These are phyloP conservation scores for Contarinia nasturtii DNA, from an alignment of 1,140 invertebrate genomes.

Conservation along the genomic window DNA sequence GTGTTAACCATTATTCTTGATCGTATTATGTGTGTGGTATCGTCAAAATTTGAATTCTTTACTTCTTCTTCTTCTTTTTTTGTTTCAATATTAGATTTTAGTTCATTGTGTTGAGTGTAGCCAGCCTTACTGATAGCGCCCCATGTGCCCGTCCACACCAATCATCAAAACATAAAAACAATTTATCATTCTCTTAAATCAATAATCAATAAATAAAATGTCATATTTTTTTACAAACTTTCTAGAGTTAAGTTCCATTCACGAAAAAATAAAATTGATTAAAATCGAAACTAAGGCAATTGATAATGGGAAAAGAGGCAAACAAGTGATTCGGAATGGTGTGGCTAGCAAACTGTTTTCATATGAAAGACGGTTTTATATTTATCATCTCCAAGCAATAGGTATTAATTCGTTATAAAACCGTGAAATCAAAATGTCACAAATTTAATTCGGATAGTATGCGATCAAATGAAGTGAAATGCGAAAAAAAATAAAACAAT, in stretches of 20 bases:
- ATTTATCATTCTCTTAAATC: background rate
- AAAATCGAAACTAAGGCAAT: background rate
- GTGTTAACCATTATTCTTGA: no score
- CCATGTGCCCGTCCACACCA: background rate
- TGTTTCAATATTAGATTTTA: no score
- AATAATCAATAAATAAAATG: background rate
- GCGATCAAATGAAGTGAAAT: background rate
- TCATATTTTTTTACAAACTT: background rate
- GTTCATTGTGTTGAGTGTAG: background rate
- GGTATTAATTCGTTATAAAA: background rate
- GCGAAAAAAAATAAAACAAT: background rate
- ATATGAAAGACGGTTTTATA: constrained; percentile 18
- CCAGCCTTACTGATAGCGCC: constrained; percentile 1
- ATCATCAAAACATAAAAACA: background rate
- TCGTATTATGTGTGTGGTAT: no score
- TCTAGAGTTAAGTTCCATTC: background rate
- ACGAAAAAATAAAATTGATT: background rate
- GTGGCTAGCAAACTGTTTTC: constrained; percentile 25
- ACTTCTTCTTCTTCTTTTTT: no score
- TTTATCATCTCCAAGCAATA: background rate
- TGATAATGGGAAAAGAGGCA: background rate
- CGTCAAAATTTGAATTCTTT: no score
- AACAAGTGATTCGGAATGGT: constrained; percentile 22
- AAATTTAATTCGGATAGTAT: background rate
- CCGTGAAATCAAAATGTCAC: background rate